Evolutionary conservation across 2,888 invertebrate genomes (phyloP), one percentile per base, ranked within the genome.

Genomic region (Ectobius pallidus): DNA sequence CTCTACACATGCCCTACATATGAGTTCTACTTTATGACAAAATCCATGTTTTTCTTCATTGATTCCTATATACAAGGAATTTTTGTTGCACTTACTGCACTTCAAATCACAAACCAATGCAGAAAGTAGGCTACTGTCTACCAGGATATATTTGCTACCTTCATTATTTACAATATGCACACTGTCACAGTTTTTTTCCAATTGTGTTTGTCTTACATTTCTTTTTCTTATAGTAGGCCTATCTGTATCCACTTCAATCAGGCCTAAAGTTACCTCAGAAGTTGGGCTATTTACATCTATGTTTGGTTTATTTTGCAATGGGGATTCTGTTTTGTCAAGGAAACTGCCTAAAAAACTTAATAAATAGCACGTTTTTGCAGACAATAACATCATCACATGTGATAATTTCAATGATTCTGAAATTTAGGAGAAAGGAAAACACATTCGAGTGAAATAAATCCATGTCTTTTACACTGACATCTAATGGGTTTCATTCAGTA

Each of bases 81-180:
- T n/a, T 32, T 34, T 65, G 34, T 44, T 18, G 25, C 27, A 49
- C 7, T 44, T 20, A 25, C 14, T 46, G 46, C 27, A 46, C n/a
- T 1, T 34, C 69, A 25, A 32, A 18, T 49, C 7, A 18, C 22
- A 22, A 4, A 44, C 16, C 6, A 42, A 69, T n/a, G 27, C n/a
- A 30, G 22, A 69, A 42, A 39, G 42, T 58, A 46, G 46, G 7
- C 46, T 46, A n/a, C 7, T 46, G 46, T 46, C 46, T n/a, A 46
- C n/a, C 11, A 46, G n/a, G 7, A 46, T 46, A 46, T 46, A 46
- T 46, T 46, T 46, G 4, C 46, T 14, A 4, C n/a, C 18, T 46
- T 46, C 46, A 46, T 46, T 46, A 39, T 46, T 46, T n/a, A 46
- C 18, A 46, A n/a, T 46, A n/a, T n/a, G n/a, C 3, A 46, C 3